Evolutionary conservation across 2,888 invertebrate species (phyloP), one percentile per base, ranked within the genome.

Genomic region (Chamaedrilus cognettii): DNA sequence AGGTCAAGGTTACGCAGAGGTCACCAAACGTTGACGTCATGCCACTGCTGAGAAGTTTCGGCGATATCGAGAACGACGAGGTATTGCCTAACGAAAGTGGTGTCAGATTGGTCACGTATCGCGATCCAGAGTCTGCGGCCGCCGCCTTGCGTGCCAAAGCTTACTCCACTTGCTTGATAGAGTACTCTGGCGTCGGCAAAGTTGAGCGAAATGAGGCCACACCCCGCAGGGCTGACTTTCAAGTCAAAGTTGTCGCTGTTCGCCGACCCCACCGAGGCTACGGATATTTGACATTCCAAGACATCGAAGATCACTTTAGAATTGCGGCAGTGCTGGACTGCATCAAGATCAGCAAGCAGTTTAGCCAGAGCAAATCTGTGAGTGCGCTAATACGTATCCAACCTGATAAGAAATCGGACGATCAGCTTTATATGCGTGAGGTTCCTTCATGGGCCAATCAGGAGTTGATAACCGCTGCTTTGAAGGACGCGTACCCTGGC

Each of bases 41-140:
- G 7, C 7, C 26, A 26, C 7, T 26, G 42, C 28, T 60, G 60
- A 23, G 26, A 2, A 23, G 26, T 34, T 60, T 30, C 26, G 60
- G 60, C 33, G 42, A 34, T 15, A 60, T 60, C 35, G 60, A 60
- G 31, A 60, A 34, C 11, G 31, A 35, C 3, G 42, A 42, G 26
- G 23, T 23, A 1, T 7, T 35, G 26, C 60, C 34, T 28, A 23
- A 23, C 7, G 35, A 51, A 23, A 7, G 33, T 58, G 51, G 32
- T 1, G 15, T 26, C 5, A 59, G 65, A 42, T 56, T 49, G 19
- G 65, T 65, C 31, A 65, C 59, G 15, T 65, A 42, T 23, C 30
- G 23, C 30, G 35, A 26, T 19, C 30, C 55, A 1, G 30, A 28
- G 19, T 31, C 33, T 15, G 60, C 65, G 5, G 51, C 33, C 15